Base-by-base conservation (phyloP, 2,888 invertebrate species). In the Orthonevra nobilis region DNA sequence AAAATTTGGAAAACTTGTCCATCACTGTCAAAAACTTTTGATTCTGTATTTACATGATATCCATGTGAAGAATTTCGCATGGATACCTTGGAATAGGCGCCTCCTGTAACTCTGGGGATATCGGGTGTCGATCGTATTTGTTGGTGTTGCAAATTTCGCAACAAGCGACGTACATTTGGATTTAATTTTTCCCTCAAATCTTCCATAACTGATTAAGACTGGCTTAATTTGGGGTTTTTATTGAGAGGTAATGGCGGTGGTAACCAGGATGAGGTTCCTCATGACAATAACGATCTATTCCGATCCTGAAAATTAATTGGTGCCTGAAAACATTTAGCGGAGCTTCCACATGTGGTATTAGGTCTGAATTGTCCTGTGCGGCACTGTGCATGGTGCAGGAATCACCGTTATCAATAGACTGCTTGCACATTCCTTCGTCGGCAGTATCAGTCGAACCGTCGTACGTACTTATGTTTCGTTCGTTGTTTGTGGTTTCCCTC, bases 381-480 rank as follows among this genome's bases (percentile, higher is more conserved):
- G 32, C 34, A 1, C 48, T 50, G 17, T 52, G 52, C 7, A 54
- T 26, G 3, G 54, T 38, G 5, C 26, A 23, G n/a, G 26, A 38
- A 7, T 54, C 23, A 7, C 19, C 19, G 19, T 3, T 19, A 5
- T n/a, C 19, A 7, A n/a, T 1, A 19, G 26, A 54, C 28, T 9
- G 2, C 26, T 54, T 26, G 2, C 38, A 36, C 23, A 38, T 12
- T 7, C 36, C 23, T 17, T 54, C 23, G 9, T 54, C 38, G 6
- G 26, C 54, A 26, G 54, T 26, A 12, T 4, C 19, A 6, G 50
- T 52, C 10, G 7, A 9, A 1, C 17, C 3, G 1, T 15, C 10
- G 2, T 46, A n/a, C 19, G 40, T 14, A n/a, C 4, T 19, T 7
- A 17, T 15, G 7, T 19, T 19, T 40, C 2, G 19, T 14, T 17